Evolutionary conservation across 2,888 invertebrate species (phyloP).

Genomic region (Homarus gammarus): DNA sequence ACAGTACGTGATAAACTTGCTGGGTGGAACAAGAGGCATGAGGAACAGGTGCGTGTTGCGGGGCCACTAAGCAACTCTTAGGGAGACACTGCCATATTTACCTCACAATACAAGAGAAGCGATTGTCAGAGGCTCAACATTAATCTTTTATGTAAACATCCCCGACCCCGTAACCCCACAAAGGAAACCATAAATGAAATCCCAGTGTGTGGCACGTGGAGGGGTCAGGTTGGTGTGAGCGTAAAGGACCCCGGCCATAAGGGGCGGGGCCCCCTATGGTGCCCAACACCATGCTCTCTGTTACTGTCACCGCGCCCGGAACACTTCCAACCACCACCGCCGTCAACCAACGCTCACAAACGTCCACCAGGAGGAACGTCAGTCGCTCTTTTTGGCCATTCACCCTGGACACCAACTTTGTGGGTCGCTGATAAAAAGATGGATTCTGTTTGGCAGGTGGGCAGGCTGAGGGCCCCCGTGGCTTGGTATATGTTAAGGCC

Average conservation of each 20-base stretch:
- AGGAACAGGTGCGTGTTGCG: not conserved
- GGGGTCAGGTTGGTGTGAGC: not conserved
- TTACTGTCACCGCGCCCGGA: too few relatives aligned
- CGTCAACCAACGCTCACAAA: not conserved
- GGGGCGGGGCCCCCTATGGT: not conserved
- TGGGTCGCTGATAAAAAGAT: too few relatives aligned
- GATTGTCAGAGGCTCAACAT: not conserved
- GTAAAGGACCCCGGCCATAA: not conserved
- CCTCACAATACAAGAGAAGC: not conserved
- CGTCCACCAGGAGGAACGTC: not conserved
- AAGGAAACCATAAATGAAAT: constrained; percentile 1
- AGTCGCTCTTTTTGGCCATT: not conserved
- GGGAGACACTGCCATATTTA: not conserved
- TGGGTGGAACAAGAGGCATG: not conserved
- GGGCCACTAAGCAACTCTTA: not conserved
- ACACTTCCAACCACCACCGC: too few relatives aligned
- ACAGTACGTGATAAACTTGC: too few relatives aligned
- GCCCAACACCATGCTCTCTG: not conserved
- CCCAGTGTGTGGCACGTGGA: not conserved
- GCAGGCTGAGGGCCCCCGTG: too few relatives aligned
- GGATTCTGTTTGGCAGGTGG: too few relatives aligned
- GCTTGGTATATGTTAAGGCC: too few relatives aligned
- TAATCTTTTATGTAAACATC: constrained; percentile 14
- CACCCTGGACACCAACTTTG: too few relatives aligned
- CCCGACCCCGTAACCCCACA: not conserved